Conservation (phyloP, 1,140 invertebrate genomes). For the Drosophila kikkawai region DNA sequence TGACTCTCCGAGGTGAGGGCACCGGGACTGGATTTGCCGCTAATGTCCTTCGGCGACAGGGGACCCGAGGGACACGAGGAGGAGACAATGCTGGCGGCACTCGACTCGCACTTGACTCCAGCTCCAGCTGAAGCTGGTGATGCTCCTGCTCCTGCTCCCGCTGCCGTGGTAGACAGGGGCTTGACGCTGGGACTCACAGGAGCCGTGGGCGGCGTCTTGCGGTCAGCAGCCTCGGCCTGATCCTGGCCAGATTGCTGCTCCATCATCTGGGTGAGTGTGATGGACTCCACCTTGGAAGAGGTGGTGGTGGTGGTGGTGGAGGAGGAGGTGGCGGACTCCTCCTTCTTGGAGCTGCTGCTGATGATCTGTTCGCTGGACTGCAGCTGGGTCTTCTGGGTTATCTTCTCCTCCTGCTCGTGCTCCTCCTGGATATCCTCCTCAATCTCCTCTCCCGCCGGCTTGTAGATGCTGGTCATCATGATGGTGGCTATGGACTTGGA, state of each 20-base stretch:
- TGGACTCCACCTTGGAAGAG: slow-evolving; percentile 59
- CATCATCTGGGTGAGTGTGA: slow-evolving; percentile 62
- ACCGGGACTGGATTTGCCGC: slow-evolving; percentile 83
- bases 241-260: slow-evolving; percentile 28
- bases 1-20: slow-evolving; percentile 82
- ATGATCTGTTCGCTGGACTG: slow-evolving; percentile 54
- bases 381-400: slow-evolving; percentile 37
- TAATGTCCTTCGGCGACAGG: slow-evolving; percentile 79
- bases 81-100: slow-evolving; percentile 66
- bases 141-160: slow-evolving; percentile 25
- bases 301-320: background rate
- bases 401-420: slow-evolving; percentile 55
- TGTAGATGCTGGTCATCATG: slow-evolving; percentile 85
- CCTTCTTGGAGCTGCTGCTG: slow-evolving; percentile 40
- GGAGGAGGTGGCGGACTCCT: slow-evolving; percentile 6
- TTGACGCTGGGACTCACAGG: slow-evolving; percentile 80
- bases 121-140: slow-evolving; percentile 7
- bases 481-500: slow-evolving; percentile 84
- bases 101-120: slow-evolving; percentile 55
- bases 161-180: slow-evolving; percentile 23
- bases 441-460: slow-evolving; percentile 50
- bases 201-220: slow-evolving; percentile 81
- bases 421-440: slow-evolving; percentile 66
- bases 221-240: slow-evolving; percentile 54
- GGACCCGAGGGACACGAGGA: slow-evolving; percentile 76